Percentiles rank a stretch among this genome's conserved stretches.
These are phyloP conservation scores for Leptobrachium leishanense DNA, from an alignment of 2,113 vertebrate genomes.

Conservation along the genomic window DNA sequence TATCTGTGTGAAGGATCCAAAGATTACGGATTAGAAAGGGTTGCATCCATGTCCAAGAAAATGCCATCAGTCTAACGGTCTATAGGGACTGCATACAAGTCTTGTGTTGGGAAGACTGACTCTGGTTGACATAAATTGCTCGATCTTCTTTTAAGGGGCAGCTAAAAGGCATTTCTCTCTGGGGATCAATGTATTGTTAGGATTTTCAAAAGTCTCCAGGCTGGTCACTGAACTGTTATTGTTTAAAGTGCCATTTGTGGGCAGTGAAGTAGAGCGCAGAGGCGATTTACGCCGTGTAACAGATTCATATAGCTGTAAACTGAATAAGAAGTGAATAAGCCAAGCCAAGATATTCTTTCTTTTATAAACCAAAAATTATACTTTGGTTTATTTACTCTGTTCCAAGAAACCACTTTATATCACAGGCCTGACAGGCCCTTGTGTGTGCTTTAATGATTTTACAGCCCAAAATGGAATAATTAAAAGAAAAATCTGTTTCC, in stretches of 20 bases:
- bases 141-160: neutral
- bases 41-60: too few species aligned
- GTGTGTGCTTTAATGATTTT: conserved; percentile 5
- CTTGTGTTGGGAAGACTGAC: neutral
- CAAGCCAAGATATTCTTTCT: neutral
- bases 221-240: too few species aligned
- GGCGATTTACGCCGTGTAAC: too few species aligned
- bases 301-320: too few species aligned
- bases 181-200: neutral
- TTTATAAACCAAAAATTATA: neutral
- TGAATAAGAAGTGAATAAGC: too few species aligned
- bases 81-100: neutral
- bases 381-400: conserved; percentile 8
- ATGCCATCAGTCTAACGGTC: too few species aligned
- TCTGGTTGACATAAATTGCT: neutral
- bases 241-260: too few species aligned
- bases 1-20: too few species aligned
- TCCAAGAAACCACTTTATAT: conserved; percentile 3
- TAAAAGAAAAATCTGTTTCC: conserved; percentile 56
- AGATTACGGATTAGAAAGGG: too few species aligned
- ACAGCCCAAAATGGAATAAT: conserved; percentile 53
- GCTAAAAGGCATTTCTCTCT: neutral
- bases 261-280: too few species aligned
- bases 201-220: neutral
- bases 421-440: conserved; percentile 2